These are phyloP conservation scores for Pampus argenteus DNA, from an alignment of 2,797 vertebrate species.

Conservation along the genomic window DNA sequence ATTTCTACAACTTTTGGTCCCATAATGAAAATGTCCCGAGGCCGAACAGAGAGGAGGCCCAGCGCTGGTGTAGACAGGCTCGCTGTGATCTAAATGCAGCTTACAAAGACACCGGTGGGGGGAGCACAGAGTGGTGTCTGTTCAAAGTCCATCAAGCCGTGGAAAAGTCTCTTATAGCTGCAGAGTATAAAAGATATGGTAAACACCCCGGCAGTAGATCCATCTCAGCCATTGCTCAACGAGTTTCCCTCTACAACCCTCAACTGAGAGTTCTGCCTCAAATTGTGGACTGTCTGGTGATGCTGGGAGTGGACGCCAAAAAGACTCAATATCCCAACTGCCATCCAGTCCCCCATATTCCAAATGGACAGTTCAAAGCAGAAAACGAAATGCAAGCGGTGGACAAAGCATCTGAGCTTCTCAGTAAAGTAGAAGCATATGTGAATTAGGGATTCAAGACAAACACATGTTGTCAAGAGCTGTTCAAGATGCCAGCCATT, in stretches of 20 bases:
- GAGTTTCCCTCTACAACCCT: constrained; percentile 62
- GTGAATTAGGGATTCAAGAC: constrained; percentile 60
- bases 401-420: constrained; percentile 70
- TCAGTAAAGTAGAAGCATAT: constrained; percentile 75
- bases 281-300: constrained; percentile 67
- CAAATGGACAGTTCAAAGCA: constrained; percentile 77
- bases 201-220: constrained; percentile 37
- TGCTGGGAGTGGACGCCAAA: constrained; percentile 81
- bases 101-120: constrained; percentile 56
- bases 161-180: constrained; percentile 86
- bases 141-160: constrained; percentile 88
- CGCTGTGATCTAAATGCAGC: constrained; percentile 85
- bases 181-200: constrained; percentile 74
- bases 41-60: constrained; percentile 81
- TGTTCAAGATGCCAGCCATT: constrained; percentile 1
- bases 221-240: constrained; percentile 68
- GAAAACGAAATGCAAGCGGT: constrained; percentile 71
- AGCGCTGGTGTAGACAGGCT: constrained; percentile 86
- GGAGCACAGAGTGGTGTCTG: constrained; percentile 86
- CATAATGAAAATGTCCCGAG: constrained; percentile 72
- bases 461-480: not conserved
- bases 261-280: constrained; percentile 67
- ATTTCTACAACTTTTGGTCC: constrained; percentile 82
- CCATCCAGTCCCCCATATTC: constrained; percentile 81
- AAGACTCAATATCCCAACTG: constrained; percentile 86